Conservation (phyloP, 2,888 invertebrate species). For the Microplitis manilae region DNA sequence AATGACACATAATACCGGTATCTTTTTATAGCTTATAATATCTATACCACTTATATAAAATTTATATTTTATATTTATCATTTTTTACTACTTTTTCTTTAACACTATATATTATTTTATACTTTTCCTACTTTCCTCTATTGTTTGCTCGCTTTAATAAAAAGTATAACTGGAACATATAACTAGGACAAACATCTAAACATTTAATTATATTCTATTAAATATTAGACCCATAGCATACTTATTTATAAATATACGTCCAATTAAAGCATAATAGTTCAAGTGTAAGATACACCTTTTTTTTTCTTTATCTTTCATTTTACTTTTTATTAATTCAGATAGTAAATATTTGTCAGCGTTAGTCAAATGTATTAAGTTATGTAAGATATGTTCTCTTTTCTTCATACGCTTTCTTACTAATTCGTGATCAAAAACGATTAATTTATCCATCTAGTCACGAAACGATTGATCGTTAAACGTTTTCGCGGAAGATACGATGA, state of each 20-base stretch:
- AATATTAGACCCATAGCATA: not conserved
- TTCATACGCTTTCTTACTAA: slow-evolving; percentile 28
- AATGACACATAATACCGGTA: not conserved
- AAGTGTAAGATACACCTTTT: not conserved
- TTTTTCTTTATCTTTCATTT: too few relatives aligned
- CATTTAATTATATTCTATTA: not conserved
- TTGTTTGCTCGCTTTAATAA: slow-evolving; percentile 1
- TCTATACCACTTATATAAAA: not conserved
- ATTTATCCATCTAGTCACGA: slow-evolving; percentile 41
- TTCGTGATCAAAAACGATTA: slow-evolving; percentile 42
- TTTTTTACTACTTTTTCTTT: not conserved
- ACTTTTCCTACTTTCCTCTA: slow-evolving; percentile 17
- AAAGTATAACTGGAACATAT: slow-evolving; percentile 26
- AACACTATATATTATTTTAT: not conserved
- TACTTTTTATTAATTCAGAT: not conserved
- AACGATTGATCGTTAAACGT: slow-evolving; percentile 38
- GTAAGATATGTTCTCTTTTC: slow-evolving; percentile 28
- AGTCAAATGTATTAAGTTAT: not conserved
- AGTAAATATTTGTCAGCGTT: not conserved
- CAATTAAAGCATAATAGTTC: not conserved
- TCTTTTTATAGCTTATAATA: not conserved
- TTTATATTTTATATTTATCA: not conserved
- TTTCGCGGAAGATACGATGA: slow-evolving; percentile 35
- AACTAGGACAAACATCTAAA: slow-evolving; percentile 14
- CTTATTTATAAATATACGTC: not conserved